Conservation (phyloP, 1,140 invertebrate genomes). For the Chionoecetes opilio region DNA sequence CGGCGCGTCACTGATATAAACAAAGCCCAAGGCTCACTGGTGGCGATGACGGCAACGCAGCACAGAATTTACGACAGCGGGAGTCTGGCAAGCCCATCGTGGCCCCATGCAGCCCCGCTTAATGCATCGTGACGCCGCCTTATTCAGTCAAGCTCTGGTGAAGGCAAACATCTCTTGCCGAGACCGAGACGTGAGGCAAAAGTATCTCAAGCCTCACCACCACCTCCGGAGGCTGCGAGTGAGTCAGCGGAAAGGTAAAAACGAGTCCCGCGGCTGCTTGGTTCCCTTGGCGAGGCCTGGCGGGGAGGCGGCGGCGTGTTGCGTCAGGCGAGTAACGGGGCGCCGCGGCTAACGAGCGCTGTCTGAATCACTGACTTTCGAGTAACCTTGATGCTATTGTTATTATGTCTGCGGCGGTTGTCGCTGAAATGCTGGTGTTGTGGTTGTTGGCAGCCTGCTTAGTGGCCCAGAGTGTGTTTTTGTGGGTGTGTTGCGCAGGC, state of each 20-base stretch:
- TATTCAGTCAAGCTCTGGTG: not conserved
- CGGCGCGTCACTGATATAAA: slow-evolving; percentile 16
- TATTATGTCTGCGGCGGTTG: not conserved
- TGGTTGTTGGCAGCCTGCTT: not conserved
- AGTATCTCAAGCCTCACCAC: not conserved
- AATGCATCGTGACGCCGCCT: slow-evolving; percentile 1
- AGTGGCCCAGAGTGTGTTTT: not conserved
- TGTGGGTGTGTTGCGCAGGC: not conserved
- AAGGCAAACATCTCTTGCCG: not conserved
- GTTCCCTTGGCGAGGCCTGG: not conserved
- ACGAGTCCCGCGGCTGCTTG: slow-evolving; percentile 11
- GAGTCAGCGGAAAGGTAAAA: slow-evolving; percentile 29
- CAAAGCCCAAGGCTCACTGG: slow-evolving; percentile 24
- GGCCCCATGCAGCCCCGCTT: not conserved
- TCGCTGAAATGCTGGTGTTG: slow-evolving; percentile 6
- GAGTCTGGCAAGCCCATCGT: not conserved
- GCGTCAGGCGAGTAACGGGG: slow-evolving; percentile 14
- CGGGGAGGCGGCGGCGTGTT: not conserved
- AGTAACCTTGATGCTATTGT: slow-evolving; percentile 6
- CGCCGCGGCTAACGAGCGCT: slow-evolving; percentile 9
- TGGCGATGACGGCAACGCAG: not conserved
- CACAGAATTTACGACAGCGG: slow-evolving; percentile 1
- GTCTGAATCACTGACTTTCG: slow-evolving; percentile 5
- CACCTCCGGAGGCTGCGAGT: not conserved
- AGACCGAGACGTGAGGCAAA: not conserved